Base-by-base conservation (phyloP, 2,113 vertebrate genomes). In the Bucco capensis region DNA sequence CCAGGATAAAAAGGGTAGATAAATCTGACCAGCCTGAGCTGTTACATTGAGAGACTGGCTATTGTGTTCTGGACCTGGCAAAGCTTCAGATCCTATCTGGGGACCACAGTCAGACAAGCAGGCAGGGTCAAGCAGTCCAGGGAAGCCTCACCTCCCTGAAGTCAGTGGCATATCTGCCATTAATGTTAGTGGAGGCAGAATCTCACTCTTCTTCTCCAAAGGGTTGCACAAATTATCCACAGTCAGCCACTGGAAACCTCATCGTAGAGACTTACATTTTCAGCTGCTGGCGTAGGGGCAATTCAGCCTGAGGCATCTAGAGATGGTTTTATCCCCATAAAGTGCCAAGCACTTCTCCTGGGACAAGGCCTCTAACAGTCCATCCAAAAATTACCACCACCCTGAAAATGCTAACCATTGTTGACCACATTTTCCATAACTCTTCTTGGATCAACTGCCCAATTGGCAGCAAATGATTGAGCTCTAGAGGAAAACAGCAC, bases 401-500 rank as follows among this genome's bases (percentile, higher is more conserved):
- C 42, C 21, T 46, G 38, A 71, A 91, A 86, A 21, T 37, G 37
- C 54, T 18, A 33, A 58, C 64, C 23, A 21, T 12, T 5, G 2
- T 2, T 8, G 42, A 22, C 42, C 6, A 14, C 42, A 6, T 89
- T 88, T 88, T 89, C 72, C 30, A 0, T 8, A 61, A 66, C 14
- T 84, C 64, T 50, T 19, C 44, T 77, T 7, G 5, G 56, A 77
- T 31, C 24, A 7, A 14, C 78, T 50, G 22, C 56, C 67, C 71
- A 21, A 7, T 49, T 42, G 51, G 24, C 64, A 93, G 71, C 44
- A 79, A 76, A 51, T 1, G n/a, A 70, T 72, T 42, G 10, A 2
- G 6, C 44, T 87, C 62, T 66, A 30, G 79, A 89, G 89, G 71
- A 95, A 96, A 64, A 66, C 67, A 56, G 67, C 56, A 89, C n/a